Conservation (phyloP, 35 echinoderm and acorn worm species). For the Apostichopus japonicus region DNA sequence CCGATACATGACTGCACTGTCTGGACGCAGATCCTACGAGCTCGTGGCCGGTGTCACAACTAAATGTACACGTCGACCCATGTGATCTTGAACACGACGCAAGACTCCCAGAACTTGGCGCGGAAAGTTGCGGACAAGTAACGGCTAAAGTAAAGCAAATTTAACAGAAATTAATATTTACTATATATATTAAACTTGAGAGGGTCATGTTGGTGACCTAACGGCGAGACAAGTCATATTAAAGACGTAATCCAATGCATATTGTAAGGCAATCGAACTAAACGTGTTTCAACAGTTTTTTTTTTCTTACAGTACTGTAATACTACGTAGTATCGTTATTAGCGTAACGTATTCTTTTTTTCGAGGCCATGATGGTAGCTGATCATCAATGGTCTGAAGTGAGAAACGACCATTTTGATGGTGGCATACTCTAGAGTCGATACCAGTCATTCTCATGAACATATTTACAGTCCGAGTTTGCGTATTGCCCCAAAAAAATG, state of each 20-base stretch:
- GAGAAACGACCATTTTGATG: too few relatives aligned
- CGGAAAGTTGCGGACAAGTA: neutral
- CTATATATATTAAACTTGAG: neutral
- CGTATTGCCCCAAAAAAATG: too few relatives aligned
- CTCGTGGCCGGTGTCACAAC: constrained; percentile 25
- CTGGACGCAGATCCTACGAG: constrained; percentile 17
- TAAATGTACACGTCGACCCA: constrained; percentile 12
- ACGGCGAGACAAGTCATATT: neutral
- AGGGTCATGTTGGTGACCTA: neutral
- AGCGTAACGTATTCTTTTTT: too few relatives aligned
- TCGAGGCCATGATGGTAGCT: too few relatives aligned
- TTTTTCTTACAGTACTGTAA: too few relatives aligned
- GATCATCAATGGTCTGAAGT: too few relatives aligned
- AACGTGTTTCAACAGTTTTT: too few relatives aligned
- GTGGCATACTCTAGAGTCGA: too few relatives aligned
- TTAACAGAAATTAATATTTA: neutral
- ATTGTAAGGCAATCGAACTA: neutral
- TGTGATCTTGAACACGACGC: neutral
- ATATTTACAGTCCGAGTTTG: too few relatives aligned
- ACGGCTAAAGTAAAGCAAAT: neutral
- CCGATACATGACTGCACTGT: neutral
- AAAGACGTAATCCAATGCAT: neutral
- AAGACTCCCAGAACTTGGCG: neutral
- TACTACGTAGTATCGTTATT: too few relatives aligned
- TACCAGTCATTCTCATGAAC: too few relatives aligned